Base-by-base conservation (phyloP, 1,140 invertebrate genomes). In the Pollicipes pollicipes region DNA sequence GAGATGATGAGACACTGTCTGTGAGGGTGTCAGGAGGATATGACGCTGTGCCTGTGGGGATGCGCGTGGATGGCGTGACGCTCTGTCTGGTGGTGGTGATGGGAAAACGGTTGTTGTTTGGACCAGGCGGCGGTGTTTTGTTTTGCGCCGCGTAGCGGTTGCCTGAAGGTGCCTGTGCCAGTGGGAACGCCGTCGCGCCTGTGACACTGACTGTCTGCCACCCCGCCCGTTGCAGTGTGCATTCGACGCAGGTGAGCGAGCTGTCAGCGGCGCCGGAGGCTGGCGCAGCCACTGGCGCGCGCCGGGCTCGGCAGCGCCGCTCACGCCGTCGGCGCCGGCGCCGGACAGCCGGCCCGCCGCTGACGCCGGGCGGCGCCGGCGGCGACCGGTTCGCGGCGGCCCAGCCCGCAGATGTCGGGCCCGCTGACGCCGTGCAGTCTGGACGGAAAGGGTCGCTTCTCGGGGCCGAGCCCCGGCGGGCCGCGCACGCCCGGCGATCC, bases 321-420 rank as follows among this genome's bases (percentile, higher is more conserved):
- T 78, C 32, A 78, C 77, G 24, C 80, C 81, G 68, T 81, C 81
- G 32, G 80, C 80, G 30, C 76, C 78, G 71, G 80, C 79, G 75
- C 75, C 78, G n/a, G 31, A 75, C 76, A 64, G 70, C 68, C 31
- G 70, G 67, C 29, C 73, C 73, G 24, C 76, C 77, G 30, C 74
- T 80, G 30, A 81, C 78, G 76, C 77, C 80, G 3, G n/a, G 76
- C 78, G 31, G 80, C 78, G 30, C 76, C 76, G 30, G 45, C 45
- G 45, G 45, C 17, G 45, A 58, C 45, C 45, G 45, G 26, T 71
- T 71, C 70, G 35, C 68, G 66, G 27, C 72, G 45, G n/a, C 66
- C 71, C 71, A 72, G 70, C 70, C 29, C 70, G 26, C 70, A 71
- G 70, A 1, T 68, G 30, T 17, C 30, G 16, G 6, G 45, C 45